Conservation (phyloP, 1,140 invertebrate species). For the Trypoxylus dichotomus region DNA sequence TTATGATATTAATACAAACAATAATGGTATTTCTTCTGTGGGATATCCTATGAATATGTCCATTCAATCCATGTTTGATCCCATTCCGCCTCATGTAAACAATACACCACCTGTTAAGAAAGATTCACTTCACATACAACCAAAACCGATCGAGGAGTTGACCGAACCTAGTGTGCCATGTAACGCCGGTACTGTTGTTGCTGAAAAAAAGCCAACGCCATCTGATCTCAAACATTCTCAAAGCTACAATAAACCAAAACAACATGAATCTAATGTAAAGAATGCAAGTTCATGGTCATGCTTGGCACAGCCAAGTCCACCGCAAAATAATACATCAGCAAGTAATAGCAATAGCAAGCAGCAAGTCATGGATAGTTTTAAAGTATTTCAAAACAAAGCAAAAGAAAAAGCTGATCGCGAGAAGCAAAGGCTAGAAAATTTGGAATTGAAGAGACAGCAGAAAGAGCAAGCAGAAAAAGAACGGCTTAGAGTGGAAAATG, state of each 20-base stretch:
- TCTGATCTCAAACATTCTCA: conserved; percentile 50
- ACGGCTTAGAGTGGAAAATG: conserved; percentile 75
- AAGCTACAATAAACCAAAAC: conserved; percentile 36
- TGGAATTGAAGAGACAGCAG: conserved; percentile 73
- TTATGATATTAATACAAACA: conserved; percentile 53
- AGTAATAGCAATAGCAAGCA: conserved; percentile 60
- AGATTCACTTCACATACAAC: conserved; percentile 55
- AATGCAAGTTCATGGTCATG: conserved; percentile 93
- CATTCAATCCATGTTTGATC: conserved; percentile 68
- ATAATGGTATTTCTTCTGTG: conserved; percentile 58
- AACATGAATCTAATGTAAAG: conserved; percentile 70
- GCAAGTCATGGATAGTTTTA: conserved; percentile 71
- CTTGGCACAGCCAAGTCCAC: conserved; percentile 80
- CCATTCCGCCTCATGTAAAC: conserved; percentile 52
- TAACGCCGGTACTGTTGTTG: conserved; percentile 23
- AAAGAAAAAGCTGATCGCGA: conserved; percentile 92
- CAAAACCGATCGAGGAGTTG: conserved; percentile 65
- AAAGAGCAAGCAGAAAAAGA: conserved; percentile 85
- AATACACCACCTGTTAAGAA: conserved; percentile 52
- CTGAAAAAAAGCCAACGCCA: conserved; percentile 54
- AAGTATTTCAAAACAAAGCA: conserved; percentile 91
- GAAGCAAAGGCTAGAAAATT: conserved; percentile 79
- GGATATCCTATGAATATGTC: conserved; percentile 54
- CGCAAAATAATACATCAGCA: conserved; percentile 62
- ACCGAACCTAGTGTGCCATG: conserved; percentile 51